These are phyloP conservation scores for Mallotus villosus DNA, from an alignment of 2,797 vertebrate species.

Conservation along the genomic window DNA sequence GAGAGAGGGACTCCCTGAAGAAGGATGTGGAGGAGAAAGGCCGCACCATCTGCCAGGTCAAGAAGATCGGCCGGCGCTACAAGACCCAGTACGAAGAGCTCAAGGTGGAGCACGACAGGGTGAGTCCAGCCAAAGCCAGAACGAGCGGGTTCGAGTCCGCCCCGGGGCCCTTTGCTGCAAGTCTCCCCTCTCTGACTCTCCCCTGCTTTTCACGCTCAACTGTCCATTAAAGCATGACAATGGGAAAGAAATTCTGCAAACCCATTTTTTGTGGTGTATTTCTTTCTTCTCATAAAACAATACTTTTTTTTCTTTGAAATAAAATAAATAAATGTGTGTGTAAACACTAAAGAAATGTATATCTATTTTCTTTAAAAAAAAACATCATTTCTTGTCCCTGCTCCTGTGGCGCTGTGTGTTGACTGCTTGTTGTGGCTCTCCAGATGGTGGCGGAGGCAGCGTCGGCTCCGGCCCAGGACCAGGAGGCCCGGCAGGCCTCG, in stretches of 20 bases:
- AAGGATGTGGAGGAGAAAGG: constrained; percentile 86
- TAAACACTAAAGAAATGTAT: background rate
- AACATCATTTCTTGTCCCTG: too few species aligned
- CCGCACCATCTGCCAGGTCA: constrained; percentile 94
- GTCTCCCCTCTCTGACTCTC: background rate
- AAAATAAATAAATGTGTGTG: too few species aligned
- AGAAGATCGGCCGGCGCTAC: constrained; percentile 95
- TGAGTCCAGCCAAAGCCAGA: constrained; percentile 35
- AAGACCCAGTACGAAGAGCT: constrained; percentile 98
- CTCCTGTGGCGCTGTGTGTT: constrained; percentile 8
- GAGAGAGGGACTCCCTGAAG: constrained; percentile 82
- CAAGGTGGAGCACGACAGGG: constrained; percentile 90
- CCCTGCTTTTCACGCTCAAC: background rate
- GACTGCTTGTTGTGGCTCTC: background rate
- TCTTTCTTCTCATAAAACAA: too few species aligned
- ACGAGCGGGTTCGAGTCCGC: too few species aligned
- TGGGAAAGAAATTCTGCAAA: too few species aligned
- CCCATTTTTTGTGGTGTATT: too few species aligned
- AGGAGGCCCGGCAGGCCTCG: constrained; percentile 84
- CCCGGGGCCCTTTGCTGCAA: background rate
- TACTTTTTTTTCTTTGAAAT: too few species aligned
- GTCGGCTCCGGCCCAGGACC: constrained; percentile 78
- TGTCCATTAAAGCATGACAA: too few species aligned
- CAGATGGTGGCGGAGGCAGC: constrained; percentile 80
- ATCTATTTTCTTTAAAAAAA: too few species aligned